Evolutionary conservation across 1,140 invertebrate genomes (phyloP), one percentile per base, ranked within the genome.

Genomic region (Drosophila pectinifera): DNA sequence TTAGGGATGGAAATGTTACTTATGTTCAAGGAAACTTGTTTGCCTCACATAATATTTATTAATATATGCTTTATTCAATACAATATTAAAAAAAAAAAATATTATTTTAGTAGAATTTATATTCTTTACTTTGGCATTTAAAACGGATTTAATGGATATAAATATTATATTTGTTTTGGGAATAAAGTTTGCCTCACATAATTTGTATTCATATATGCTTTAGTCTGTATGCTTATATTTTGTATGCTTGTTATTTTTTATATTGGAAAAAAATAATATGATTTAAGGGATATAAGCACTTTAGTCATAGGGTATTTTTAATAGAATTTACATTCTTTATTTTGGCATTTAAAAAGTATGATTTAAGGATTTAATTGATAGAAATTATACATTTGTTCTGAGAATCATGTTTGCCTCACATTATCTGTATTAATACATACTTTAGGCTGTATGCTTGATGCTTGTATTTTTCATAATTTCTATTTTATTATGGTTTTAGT

Each of bases 201-300:
- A 31, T 10, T n/a, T n/a, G n/a, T n/a, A n/a, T 31, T 31, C 3
- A 4, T 0, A 31, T 3, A 31, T 31, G 10, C 28, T 31, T 31
- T 31, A 4, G 28, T 7, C 28, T 31, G n/a, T n/a, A n/a, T n/a
- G n/a, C n/a, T 31, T 31, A 4, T n/a, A n/a, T n/a, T n/a, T n/a
- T n/a, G n/a, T n/a, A 10, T 31, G 28, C 28, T 10, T 10, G 10
- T 31, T n/a, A n/a, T n/a, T n/a, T n/a, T 51, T 51, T 36, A 51
- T 18, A 16, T 4, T 4, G 49, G 13, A 16, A 14, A 51, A 51
- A 8, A 51, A 51, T 20, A 51, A 51, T 51, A 51, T 51, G 20
- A 5, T 51, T 36, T 36, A 51, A 10, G 13, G 18, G 31, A 34
- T 22, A 51, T 51, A 18, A 36, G 49, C 31, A 20, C 4, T 20